A percentile compares a stretch with the other conserved stretches of the same genome.
These are phyloP conservation scores for Collichthys lucidus DNA, from an alignment of 2,113 vertebrate genomes.

Conservation along the genomic window DNA sequence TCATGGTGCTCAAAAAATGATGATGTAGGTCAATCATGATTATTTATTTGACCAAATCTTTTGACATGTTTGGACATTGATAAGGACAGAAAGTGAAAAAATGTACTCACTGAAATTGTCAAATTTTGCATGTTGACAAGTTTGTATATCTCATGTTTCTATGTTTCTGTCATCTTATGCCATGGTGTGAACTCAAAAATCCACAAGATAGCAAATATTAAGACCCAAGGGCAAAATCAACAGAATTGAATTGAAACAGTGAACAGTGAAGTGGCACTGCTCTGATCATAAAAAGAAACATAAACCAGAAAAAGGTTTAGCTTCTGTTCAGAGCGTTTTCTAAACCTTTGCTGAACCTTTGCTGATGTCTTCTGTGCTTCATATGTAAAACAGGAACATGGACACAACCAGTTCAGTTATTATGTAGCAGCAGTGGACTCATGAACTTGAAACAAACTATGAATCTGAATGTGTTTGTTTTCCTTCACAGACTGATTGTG, in stretches of 20 bases:
- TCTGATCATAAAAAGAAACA: constrained; percentile 11
- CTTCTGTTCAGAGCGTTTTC: constrained; percentile 14
- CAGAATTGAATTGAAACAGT: not conserved
- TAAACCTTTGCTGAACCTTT: not conserved
- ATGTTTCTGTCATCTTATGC: constrained; percentile 33
- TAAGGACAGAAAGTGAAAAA: constrained; percentile 6
- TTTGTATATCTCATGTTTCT: constrained; percentile 33
- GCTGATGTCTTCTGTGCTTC: constrained; percentile 16
- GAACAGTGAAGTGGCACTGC: constrained; percentile 18
- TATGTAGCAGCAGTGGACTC: constrained; percentile 11
- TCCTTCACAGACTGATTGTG: not conserved
- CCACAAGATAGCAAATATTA: constrained; percentile 12
- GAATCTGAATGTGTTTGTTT: constrained; percentile 4
- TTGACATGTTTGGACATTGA: not conserved
- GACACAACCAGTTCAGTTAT: not conserved
- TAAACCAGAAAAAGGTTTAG: not conserved
- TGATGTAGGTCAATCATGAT: not conserved
- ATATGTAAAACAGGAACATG: not conserved
- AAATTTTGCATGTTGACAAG: constrained; percentile 46
- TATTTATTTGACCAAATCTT: not conserved
- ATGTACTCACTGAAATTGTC: constrained; percentile 15
- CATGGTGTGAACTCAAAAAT: constrained; percentile 17
- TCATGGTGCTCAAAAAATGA: constrained; percentile 7
- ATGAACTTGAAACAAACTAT: not conserved
- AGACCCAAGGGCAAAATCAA: constrained; percentile 1